Base-by-base conservation (phyloP, 2,113 vertebrate genomes). In the Mesocricetus auratus region DNA sequence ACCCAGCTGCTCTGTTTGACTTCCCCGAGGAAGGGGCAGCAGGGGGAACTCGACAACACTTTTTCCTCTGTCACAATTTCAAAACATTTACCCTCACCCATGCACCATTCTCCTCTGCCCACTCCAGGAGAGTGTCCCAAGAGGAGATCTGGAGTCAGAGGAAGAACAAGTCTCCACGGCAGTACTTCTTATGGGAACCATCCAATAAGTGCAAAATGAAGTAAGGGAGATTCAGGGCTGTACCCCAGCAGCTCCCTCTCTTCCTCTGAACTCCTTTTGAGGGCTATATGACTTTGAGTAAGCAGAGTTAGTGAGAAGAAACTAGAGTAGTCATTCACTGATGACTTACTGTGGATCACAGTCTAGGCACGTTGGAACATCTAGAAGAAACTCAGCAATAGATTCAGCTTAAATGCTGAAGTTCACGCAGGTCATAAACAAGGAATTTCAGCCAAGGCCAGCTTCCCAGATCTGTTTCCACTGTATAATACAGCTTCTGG, bases 81-180 rank as follows among this genome's bases (percentile, higher is more conserved):
- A 90, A 93, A 94, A 91, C 45, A 90, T 56, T 29, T 8, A 12
- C 56, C 42, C 39, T 26, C 36, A 16, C 36, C 64, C 12, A 42
- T 26, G 26, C 36, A 33, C 21, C 24, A 58, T 26, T 15, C 13
- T 10, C 22, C 2, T n/a, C 29, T 74, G 64, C 33, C 47, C 11
- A 69, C n/a, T 39, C n/a, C 53, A 15, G 17, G 56, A 53, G 33
- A 78, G 78, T 73, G 26, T 42, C 75, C 50, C 33, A 39, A 33
- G 50, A 29, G 66, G 83, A 93, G 68, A 45, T 90, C 91, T 85
- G 56, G 86, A 95, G 26, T 58, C 56, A 95, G 75, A 60, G 56
- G 42, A 12, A 73, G 36, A 24, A 19, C 10, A 31, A 15, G 29
- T 81, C 83, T 89, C 4, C 60, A 69, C 11, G 74, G 73, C 71